Conservation (phyloP, 1,140 invertebrate genomes). For the Drosophila melanica region DNA sequence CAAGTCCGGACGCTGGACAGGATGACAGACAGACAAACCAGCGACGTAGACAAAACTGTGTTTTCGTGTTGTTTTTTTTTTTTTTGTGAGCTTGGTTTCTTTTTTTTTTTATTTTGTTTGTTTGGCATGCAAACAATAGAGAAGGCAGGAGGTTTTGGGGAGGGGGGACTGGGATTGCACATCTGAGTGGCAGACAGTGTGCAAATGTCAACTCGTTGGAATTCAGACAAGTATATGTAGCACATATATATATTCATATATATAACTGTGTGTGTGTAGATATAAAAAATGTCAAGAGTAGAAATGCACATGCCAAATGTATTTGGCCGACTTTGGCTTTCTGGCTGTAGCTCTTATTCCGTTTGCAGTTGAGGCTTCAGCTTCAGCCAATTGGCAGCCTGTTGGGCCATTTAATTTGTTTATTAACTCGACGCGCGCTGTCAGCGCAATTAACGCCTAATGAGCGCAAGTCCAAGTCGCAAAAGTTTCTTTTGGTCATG, state of each 20-base stretch:
- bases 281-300: slow-evolving; percentile 32
- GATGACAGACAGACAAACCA: slow-evolving; percentile 19
- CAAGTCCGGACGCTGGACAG: slow-evolving; percentile 47
- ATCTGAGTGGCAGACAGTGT: slow-evolving; percentile 55
- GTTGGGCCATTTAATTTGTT: slow-evolving; percentile 52
- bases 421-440: slow-evolving; percentile 51
- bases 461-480: slow-evolving; percentile 41
- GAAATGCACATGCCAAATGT: slow-evolving; percentile 37
- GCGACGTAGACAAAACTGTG: slow-evolving; percentile 39
- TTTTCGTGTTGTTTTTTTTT: slow-evolving; percentile 9
- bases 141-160: background rate
- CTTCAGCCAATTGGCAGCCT: slow-evolving; percentile 49
- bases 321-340: slow-evolving; percentile 24
- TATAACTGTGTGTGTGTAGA: too few relatives aligned
- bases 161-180: slow-evolving; percentile 31
- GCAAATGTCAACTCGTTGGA: slow-evolving; percentile 61
- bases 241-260: background rate
- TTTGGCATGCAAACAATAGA: slow-evolving; percentile 41
- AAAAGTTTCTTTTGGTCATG: slow-evolving; percentile 49
- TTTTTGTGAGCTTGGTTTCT: slow-evolving; percentile 5
- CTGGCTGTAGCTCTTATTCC: slow-evolving; percentile 2
- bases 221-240: slow-evolving; percentile 50
- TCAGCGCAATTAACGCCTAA: slow-evolving; percentile 51
- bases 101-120: slow-evolving; percentile 21
- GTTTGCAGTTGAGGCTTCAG: slow-evolving; percentile 1